Base-by-base conservation (phyloP, 2,797 vertebrate genomes). In the Acomys russatus region DNA sequence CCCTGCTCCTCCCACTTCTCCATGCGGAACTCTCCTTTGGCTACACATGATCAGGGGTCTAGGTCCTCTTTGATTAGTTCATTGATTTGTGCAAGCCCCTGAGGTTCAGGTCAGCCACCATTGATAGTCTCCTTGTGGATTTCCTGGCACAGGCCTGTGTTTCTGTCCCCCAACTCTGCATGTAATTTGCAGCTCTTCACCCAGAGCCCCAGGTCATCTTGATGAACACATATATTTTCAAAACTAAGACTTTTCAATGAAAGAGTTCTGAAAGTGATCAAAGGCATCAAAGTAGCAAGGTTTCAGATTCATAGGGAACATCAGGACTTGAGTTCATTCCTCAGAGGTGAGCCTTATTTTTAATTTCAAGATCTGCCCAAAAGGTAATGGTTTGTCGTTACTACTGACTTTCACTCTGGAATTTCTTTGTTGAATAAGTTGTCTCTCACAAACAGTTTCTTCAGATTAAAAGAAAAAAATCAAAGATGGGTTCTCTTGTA, bases 381-480 rank as follows among this genome's bases (percentile, higher is more conserved):
- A 89, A 70, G 51, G 28, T 79, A n/a, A 3, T 73, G 44, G 10
- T 54, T 88, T 90, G 30, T 22, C 73, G 51, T 94, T 66, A 54
- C 25, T 68, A 28, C 4, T 38, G 30, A 64, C 61, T 33, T 10
- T 90, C 92, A 68, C 56, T 97, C 59, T 90, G 64, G 73, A 90
- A 71, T 23, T 76, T 61, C 77, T 91, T 93, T 92, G 88, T 33
- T 68, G 79, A 63, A 76, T 71, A 95, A 91, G 10, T 59, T 90
- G 28, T 12, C 17, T 83, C 66, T 95, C 20, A 93, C 23, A 89
- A 93, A 94, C 56, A 90, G 66, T 44, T 94, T 83, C 28, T 17
- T 93, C 33, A 64, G 9, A 35, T 93, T 91, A 80, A 94, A 86
- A 76, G 33, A 59, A 88, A 70, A 18, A 92, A 92, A 63, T 78